A percentile compares a stretch with the other conserved stretches of the same genome.
phyloP scores from a whole-genome alignment of 1,140 invertebrate genomes.

The Odontomachus brunneus region DNA sequence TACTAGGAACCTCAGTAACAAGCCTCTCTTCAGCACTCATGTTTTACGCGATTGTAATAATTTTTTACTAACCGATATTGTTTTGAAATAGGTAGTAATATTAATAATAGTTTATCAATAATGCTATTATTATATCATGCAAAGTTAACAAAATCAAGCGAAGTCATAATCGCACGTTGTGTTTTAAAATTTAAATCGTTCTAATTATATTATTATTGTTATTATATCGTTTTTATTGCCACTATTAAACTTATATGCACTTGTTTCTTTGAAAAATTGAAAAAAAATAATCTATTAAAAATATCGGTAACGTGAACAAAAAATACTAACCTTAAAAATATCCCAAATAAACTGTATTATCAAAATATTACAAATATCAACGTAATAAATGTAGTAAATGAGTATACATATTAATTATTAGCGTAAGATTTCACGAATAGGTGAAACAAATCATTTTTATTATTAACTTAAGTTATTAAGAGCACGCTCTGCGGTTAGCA shows the following conservation, averaged over 20 bases:
- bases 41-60: slow-evolving; percentile 48
- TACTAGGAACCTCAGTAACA: slow-evolving; percentile 95
- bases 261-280: neutral
- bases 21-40: slow-evolving; percentile 83
- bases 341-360: slow-evolving; percentile 7
- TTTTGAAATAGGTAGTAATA: slow-evolving; percentile 22
- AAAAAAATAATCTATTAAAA: neutral
- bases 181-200: neutral
- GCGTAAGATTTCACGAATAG: slow-evolving; percentile 9
- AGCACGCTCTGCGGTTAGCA: neutral
- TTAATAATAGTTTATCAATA: neutral
- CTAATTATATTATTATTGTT: neutral
- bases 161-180: neutral
- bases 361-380: slow-evolving; percentile 30
- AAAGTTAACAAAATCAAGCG: neutral
- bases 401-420: slow-evolving; percentile 32
- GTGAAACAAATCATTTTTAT: slow-evolving; percentile 25
- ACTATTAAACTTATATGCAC: neutral
- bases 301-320: neutral
- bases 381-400: slow-evolving; percentile 17
- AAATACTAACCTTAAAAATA: slow-evolving; percentile 30
- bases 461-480: neutral
- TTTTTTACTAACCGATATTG: slow-evolving; percentile 12
- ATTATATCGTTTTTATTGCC: no score
- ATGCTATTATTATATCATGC: neutral